Evolutionary conservation across 1,140 invertebrate species (phyloP).

Genomic region (Proales similis): DNA sequence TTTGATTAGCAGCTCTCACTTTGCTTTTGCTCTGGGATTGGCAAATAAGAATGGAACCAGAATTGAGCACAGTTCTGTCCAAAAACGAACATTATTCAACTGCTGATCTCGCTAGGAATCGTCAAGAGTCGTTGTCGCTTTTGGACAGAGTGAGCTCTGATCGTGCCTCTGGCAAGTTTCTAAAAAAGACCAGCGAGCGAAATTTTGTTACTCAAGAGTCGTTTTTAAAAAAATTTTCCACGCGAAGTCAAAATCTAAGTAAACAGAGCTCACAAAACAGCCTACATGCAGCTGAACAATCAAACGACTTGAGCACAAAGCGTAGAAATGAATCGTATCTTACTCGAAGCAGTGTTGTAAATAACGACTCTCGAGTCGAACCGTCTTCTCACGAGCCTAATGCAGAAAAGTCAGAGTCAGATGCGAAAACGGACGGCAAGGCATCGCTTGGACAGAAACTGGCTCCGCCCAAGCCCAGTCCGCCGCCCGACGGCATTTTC

Average conservation of each 20-base stretch:
- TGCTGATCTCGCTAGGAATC: no score
- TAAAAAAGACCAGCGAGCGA: no score
- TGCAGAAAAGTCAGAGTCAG: neutral
- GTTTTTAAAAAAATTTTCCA: slow-evolving; percentile 85
- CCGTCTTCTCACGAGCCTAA: neutral
- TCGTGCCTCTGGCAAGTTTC: no score
- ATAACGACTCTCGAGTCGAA: neutral
- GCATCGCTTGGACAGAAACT: no score
- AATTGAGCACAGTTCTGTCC: no score
- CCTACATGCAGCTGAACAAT: neutral
- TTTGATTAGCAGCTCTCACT: no score
- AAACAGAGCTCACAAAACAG: neutral
- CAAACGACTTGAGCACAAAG: neutral
- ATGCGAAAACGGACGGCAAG: neutral
- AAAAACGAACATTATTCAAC: no score
- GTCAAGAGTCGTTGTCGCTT: no score
- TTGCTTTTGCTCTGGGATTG: no score
- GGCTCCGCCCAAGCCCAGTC: neutral
- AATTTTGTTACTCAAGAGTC: slow-evolving; percentile 68
- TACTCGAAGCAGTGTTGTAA: neutral
- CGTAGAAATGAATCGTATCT: neutral
- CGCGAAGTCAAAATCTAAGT: slow-evolving; percentile 60
- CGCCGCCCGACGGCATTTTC: neutral
- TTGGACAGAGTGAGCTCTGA: no score
- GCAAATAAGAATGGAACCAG: no score